These are phyloP conservation scores for Cyrtonyx montezumae DNA, from an alignment of 2,113 vertebrate genomes.

Conservation along the genomic window DNA sequence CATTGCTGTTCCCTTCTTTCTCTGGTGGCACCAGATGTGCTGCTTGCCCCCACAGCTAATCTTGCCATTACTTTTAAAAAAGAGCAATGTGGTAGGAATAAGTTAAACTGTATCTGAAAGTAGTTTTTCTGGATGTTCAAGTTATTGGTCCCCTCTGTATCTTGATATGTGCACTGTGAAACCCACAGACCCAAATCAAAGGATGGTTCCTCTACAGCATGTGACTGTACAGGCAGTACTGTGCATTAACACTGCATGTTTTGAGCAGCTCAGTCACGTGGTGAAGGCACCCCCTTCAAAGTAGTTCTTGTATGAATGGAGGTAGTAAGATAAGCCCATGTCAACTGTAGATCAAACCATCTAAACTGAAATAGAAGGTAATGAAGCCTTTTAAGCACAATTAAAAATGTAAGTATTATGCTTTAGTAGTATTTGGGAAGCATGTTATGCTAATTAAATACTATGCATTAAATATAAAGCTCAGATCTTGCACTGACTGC, in stretches of 20 bases:
- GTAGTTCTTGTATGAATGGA: neutral
- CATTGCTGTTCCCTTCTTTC: neutral
- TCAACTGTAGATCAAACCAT: neutral
- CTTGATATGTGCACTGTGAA: neutral
- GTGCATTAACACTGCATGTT: neutral
- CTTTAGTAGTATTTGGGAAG: neutral
- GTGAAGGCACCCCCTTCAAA: neutral
- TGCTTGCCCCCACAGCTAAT: neutral
- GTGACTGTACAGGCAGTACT: neutral
- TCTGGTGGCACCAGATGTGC: conserved; percentile 6
- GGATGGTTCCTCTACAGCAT: neutral
- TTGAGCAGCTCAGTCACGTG: neutral
- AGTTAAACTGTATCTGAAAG: neutral
- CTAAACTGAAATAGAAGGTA: conserved; percentile 1
- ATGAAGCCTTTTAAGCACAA: conserved; percentile 6
- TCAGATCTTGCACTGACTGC: neutral
- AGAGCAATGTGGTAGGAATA: neutral
- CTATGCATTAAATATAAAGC: neutral
- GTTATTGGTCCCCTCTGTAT: neutral
- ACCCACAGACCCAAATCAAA: neutral
- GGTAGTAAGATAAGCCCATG: neutral
- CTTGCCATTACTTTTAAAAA: neutral
- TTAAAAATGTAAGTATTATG: neutral
- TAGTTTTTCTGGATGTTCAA: neutral
- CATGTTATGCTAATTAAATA: neutral